Evolutionary conservation across 2,113 vertebrate genomes (phyloP).

Genomic region (Drymodes brunneopygia): DNA sequence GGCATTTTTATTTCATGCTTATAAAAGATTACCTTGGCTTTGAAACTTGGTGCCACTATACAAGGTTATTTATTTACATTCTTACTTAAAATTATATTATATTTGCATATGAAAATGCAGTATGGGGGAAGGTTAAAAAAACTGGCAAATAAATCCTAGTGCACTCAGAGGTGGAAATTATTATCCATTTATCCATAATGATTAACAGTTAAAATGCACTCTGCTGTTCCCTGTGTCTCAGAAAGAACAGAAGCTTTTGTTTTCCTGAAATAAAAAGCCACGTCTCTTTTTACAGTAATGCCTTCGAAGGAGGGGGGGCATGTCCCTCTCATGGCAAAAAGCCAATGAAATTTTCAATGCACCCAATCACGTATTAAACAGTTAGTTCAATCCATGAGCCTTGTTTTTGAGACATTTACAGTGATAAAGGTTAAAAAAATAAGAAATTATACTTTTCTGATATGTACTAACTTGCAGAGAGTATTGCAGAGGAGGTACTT

Average conservation of each 20-base stretch:
- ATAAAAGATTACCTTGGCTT: slow-evolving; percentile 39
- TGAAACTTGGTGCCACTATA: slow-evolving; percentile 10
- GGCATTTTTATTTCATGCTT: slow-evolving; percentile 32
- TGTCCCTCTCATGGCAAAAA: slow-evolving; percentile 9
- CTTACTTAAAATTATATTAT: slow-evolving; percentile 51
- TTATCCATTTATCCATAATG: slow-evolving; percentile 53
- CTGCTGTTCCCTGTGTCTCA: slow-evolving; percentile 9
- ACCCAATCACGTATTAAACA: background rate
- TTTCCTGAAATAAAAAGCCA: slow-evolving; percentile 57
- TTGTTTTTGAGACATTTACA: background rate
- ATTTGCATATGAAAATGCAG: slow-evolving; percentile 34
- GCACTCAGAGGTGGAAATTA: slow-evolving; percentile 46
- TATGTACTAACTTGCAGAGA: background rate
- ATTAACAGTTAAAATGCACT: slow-evolving; percentile 65
- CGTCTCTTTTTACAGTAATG: slow-evolving; percentile 60
- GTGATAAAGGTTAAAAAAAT: background rate
- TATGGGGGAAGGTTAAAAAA: slow-evolving; percentile 15
- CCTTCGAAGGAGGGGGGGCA: slow-evolving; percentile 6
- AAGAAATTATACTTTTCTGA: background rate
- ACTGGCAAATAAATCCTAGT: slow-evolving; percentile 1
- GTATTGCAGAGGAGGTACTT: background rate
- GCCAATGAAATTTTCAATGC: slow-evolving; percentile 38
- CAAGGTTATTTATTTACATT: slow-evolving; percentile 46
- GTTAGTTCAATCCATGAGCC: background rate
- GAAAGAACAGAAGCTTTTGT: slow-evolving; percentile 66